Evolutionary conservation across 2,113 vertebrate genomes (phyloP).

Genomic region (Amazona vittata): DNA sequence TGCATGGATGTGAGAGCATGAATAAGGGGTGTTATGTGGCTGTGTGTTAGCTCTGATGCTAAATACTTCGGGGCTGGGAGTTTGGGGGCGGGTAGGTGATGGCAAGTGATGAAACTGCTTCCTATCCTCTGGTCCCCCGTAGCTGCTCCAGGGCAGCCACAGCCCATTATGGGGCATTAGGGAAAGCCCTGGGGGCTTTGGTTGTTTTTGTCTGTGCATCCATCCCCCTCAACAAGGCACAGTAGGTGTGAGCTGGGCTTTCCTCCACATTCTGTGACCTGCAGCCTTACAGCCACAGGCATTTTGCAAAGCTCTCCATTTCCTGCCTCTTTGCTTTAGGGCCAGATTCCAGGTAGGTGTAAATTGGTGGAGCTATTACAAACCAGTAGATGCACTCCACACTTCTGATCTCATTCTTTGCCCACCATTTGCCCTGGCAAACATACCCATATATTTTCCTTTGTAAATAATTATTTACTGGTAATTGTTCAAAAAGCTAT

Average conservation of each 20-base stretch:
- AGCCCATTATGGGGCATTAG: rapidly evolving
- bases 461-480: constrained; percentile 51
- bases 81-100: neutral
- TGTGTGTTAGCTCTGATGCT: neutral
- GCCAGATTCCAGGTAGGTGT: neutral
- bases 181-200: neutral
- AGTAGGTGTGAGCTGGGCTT: neutral
- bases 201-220: neutral
- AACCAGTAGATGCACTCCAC: neutral
- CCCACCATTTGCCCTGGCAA: neutral
- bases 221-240: rapidly evolving
- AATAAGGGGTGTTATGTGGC: neutral
- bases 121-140: neutral
- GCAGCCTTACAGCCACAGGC: rapidly evolving
- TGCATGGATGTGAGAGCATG: rapidly evolving
- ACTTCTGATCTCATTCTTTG: neutral
- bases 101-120: neutral
- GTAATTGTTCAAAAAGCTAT: constrained; percentile 53
- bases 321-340: neutral
- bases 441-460: neutral
- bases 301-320: neutral
- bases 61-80: neutral
- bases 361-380: neutral
- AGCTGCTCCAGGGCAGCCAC: neutral
- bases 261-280: rapidly evolving